Conservation (phyloP, 92 coral and sea anemone species). For the Phenganax subtilis region DNA sequence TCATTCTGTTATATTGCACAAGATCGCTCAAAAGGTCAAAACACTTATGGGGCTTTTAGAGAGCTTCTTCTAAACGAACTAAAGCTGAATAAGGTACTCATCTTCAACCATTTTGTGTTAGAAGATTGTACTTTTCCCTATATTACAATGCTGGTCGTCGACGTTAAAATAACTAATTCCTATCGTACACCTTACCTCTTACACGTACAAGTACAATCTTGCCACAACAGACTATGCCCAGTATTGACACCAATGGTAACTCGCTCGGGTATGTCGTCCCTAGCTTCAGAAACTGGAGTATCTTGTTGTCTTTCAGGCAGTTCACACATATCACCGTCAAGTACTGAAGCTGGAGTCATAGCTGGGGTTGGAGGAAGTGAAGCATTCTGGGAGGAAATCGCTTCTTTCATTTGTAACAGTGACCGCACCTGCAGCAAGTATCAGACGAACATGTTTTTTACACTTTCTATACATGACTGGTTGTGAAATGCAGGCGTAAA, state of each 20-base stretch:
- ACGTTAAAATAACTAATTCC: background rate
- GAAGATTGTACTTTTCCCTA: no score
- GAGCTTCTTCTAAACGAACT: no score
- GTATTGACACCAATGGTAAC: slow-evolving; percentile 72
- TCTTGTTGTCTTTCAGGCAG: background rate
- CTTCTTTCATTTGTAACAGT: slow-evolving; percentile 31
- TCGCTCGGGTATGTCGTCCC: background rate
- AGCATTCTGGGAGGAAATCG: slow-evolving; percentile 22
- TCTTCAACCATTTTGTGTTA: no score
- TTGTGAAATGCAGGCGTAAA: no score
- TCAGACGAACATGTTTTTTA: background rate
- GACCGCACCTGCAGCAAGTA: slow-evolving; percentile 28
- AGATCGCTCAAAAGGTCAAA: no score
- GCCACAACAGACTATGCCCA: slow-evolving; percentile 67
- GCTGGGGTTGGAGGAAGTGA: slow-evolving; percentile 27
- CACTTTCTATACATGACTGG: no score
- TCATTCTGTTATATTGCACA: background rate
- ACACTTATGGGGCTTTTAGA: no score
- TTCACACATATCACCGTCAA: background rate
- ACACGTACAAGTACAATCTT: background rate
- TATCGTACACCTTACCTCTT: background rate
- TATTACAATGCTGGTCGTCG: no score
- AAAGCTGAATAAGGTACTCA: no score
- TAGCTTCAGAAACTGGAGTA: background rate
- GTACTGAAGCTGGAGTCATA: slow-evolving; percentile 4